Conservation (phyloP, 2,797 vertebrate species). For the Alexandromys oeconomus region DNA sequence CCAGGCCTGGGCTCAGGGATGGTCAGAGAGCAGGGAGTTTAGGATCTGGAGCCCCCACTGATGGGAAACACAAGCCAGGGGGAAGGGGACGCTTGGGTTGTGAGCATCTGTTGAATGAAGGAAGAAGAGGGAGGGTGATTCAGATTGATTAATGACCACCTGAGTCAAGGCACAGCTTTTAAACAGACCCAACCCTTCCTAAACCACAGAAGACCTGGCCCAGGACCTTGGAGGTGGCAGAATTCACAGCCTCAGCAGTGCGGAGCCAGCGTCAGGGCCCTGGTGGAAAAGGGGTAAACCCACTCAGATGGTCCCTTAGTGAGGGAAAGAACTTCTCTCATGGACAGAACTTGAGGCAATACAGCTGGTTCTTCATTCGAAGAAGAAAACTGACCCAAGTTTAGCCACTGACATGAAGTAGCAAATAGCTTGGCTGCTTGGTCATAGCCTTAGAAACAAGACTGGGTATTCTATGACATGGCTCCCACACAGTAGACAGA, state of each 20-base stretch:
- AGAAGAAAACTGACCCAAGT: neutral
- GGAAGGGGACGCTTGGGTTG: neutral
- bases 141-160: neutral
- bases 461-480: accelerated
- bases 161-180: neutral
- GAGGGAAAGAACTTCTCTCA: neutral
- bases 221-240: neutral
- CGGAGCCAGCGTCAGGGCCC: neutral
- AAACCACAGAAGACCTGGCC: neutral
- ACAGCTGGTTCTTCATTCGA: too few relatives aligned
- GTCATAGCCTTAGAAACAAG: neutral
- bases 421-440: neutral
- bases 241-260: neutral
- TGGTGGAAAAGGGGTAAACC: neutral
- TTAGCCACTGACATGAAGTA: neutral
- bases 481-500: neutral
- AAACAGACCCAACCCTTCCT: neutral
- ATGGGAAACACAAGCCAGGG: neutral
- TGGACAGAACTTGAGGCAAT: neutral
- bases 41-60: neutral
- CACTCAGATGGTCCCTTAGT: neutral
- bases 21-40: too few relatives aligned
- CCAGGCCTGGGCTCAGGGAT: neutral
- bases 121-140: neutral
- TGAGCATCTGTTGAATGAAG: neutral